A percentile compares a stretch with the other conserved stretches of the same genome.
Conservation (phyloP, 2,797 vertebrate genomes). For the Paratrypauchen microcephalus region DNA sequence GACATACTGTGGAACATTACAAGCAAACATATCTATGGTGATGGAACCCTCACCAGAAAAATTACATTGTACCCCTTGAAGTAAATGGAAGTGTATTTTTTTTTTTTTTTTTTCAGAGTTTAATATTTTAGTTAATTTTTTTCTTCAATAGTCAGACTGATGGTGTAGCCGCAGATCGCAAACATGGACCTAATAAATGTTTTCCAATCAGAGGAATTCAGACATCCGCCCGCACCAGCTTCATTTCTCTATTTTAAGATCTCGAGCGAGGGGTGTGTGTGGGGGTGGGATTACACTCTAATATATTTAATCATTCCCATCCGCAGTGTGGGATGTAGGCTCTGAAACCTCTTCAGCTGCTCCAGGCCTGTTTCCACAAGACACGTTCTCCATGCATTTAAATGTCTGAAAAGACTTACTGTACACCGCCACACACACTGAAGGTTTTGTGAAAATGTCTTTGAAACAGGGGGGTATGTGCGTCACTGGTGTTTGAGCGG, state of each 20-base stretch:
- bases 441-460: constrained; percentile 25
- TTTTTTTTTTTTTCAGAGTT: too few relatives aligned
- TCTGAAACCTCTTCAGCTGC: constrained; percentile 23
- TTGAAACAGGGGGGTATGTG: constrained; percentile 53
- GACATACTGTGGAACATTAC: constrained; percentile 1
- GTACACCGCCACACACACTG: constrained; percentile 33
- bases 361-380: constrained; percentile 54
- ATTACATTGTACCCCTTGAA: too few relatives aligned
- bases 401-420: constrained; percentile 40
- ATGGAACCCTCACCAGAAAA: too few relatives aligned
- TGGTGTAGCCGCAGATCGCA: constrained; percentile 57
- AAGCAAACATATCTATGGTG: too few relatives aligned
- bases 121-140: too few relatives aligned
- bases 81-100: too few relatives aligned
- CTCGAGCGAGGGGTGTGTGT: constrained; percentile 40
- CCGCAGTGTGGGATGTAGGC: constrained; percentile 61
- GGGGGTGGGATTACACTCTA: constrained; percentile 75
- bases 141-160: constrained; percentile 44
- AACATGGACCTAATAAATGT: constrained; percentile 72
- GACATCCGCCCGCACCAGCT: constrained; percentile 61
- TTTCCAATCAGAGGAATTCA: constrained; percentile 71
- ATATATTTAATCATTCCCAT: constrained; percentile 80
- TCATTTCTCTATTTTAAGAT: constrained; percentile 68
- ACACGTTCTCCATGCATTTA: constrained; percentile 47
- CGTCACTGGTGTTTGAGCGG: constrained; percentile 42